These are phyloP conservation scores for Boulengeromyrus knoepffleri DNA, from an alignment of 2,113 vertebrate species.

Conservation along the genomic window DNA sequence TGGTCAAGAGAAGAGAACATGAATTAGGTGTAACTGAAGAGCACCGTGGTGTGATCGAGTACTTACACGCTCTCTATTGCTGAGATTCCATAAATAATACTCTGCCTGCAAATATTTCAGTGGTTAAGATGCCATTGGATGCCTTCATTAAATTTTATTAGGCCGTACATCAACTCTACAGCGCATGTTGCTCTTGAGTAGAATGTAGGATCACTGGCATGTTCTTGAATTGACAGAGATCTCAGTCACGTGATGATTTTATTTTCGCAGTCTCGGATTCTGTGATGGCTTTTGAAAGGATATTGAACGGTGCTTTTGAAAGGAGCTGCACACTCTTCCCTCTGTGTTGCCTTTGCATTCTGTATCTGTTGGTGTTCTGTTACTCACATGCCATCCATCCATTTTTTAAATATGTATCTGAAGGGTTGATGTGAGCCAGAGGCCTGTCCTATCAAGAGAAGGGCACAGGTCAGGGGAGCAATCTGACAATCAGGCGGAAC, in stretches of 20 bases:
- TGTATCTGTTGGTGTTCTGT: not conserved
- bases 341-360: not conserved
- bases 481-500: not conserved
- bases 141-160: not conserved
- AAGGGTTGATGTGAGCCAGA: not conserved
- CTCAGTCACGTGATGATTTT: not conserved
- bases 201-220: not conserved
- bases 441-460: not conserved
- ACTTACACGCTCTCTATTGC: not conserved
- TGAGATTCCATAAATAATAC: not conserved
- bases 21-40: not conserved
- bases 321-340: not conserved
- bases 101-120: not conserved
- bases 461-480: not conserved
- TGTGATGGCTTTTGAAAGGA: not conserved
- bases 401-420: not conserved
- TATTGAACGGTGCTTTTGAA: not conserved
- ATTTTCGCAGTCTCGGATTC: not conserved
- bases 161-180: not conserved
- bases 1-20: not conserved
- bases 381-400: not conserved
- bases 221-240: not conserved
- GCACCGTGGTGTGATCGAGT: not conserved
- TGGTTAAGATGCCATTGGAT: not conserved
- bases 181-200: not conserved